A percentile compares a stretch with the other conserved stretches of the same genome.
These are phyloP conservation scores for Tenodera sinensis DNA, from an alignment of 2,888 invertebrate species.

Conservation along the genomic window DNA sequence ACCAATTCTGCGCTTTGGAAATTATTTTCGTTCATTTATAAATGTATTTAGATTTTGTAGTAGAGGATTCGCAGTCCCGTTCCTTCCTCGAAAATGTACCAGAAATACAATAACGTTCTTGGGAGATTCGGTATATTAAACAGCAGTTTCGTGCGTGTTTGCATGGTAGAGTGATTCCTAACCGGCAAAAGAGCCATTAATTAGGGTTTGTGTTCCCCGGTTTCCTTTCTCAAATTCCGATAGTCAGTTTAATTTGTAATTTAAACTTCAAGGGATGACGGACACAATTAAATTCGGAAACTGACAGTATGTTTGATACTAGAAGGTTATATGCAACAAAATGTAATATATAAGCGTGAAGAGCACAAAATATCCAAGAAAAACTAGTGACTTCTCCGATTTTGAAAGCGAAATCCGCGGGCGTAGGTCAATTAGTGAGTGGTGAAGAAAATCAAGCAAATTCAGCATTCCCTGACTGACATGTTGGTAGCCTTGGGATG, in stretches of 20 bases:
- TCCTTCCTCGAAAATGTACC: no score
- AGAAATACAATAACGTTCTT: no score
- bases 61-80: no score
- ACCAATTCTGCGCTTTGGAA: no score
- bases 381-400: not conserved
- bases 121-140: no score
- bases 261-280: not conserved
- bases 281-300: not conserved
- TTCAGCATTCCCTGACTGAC: not conserved
- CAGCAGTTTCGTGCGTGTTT: no score
- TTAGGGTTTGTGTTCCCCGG: no score
- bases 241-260: not conserved
- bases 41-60: no score
- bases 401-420: not conserved
- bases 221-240: not conserved
- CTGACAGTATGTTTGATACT: not conserved
- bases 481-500: constrained; percentile 9
- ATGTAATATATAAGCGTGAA: not conserved
- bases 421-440: not conserved
- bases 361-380: not conserved
- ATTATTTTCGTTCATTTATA: no score
- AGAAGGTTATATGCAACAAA: not conserved
- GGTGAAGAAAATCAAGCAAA: not conserved
- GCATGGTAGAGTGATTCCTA: no score
- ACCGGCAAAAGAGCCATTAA: no score